phyloP scores from a whole-genome alignment of 2,113 vertebrate species.

The Lathamus discolor region DNA sequence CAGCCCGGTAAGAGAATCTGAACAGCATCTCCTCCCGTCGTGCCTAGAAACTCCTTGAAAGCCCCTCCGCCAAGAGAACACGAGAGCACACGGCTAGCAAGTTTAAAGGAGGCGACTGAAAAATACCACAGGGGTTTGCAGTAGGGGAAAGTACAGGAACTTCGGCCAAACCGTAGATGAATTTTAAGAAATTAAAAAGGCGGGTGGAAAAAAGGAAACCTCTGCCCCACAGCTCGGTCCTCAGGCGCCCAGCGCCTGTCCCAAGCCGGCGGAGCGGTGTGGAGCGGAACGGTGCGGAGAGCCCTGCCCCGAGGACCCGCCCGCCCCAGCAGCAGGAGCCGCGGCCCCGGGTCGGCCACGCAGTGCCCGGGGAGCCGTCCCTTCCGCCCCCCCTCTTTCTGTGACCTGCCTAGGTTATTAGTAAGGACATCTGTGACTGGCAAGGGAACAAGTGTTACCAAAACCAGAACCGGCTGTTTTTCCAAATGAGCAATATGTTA shows the following conservation, averaged over 20 bases:
- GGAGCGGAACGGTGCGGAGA: not conserved
- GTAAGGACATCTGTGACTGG: constrained; percentile 74
- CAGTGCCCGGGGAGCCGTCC: not conserved
- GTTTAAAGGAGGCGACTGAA: not conserved
- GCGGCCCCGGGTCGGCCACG: not conserved
- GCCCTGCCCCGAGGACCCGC: not conserved
- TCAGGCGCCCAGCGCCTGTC: not conserved
- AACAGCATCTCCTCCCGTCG: not conserved
- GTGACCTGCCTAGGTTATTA: constrained; percentile 77
- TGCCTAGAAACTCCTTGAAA: not conserved
- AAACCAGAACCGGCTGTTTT: constrained; percentile 70
- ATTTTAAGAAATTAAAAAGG: not conserved
- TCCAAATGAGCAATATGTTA: constrained; percentile 74
- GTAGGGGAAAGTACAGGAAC: not conserved
- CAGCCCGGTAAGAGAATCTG: not conserved
- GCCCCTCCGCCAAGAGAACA: not conserved
- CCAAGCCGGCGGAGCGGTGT: not conserved
- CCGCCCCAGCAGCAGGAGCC: not conserved
- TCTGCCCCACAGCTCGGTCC: not conserved
- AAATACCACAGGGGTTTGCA: not conserved
- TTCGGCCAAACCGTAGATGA: not conserved
- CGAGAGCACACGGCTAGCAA: not conserved
- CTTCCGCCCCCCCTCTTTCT: constrained; percentile 56
- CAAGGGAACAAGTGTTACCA: constrained; percentile 72
- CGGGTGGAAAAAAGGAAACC: not conserved